A percentile compares a stretch with the other conserved stretches of the same genome.
These are phyloP conservation scores for Telmatherina bonti DNA, from an alignment of 2,797 vertebrate genomes.

Conservation along the genomic window DNA sequence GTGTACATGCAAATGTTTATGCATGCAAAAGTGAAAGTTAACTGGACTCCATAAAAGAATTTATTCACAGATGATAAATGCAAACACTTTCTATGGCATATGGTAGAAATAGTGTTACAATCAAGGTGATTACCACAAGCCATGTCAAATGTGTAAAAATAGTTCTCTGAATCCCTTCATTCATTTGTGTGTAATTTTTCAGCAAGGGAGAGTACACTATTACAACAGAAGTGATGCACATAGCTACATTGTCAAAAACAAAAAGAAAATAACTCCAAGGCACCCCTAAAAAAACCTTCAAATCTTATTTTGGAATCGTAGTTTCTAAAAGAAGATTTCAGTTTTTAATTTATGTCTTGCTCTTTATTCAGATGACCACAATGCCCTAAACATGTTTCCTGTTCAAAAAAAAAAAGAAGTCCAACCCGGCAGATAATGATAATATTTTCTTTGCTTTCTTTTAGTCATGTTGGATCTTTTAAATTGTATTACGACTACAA, in stretches of 20 bases:
- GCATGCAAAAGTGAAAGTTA: not conserved
- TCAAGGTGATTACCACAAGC: not conserved
- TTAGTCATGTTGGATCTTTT: not conserved
- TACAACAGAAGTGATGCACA: not conserved
- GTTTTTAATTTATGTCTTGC: not conserved
- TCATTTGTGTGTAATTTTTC: not conserved
- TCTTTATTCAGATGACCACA: not conserved
- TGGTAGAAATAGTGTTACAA: too few relatives aligned
- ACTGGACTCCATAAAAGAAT: not conserved
- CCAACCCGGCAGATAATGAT: not conserved
- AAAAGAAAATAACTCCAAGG: not conserved
- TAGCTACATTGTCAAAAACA: not conserved
- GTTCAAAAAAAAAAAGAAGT: too few relatives aligned
- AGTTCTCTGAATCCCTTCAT: not conserved
- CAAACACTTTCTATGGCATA: conserved; percentile 15
- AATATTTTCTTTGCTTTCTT: too few relatives aligned
- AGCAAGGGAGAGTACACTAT: not conserved
- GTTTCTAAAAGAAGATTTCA: not conserved
- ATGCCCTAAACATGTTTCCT: too few relatives aligned
- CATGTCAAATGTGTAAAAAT: not conserved
- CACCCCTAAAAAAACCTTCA: too few relatives aligned
- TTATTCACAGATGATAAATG: rapidly evolving
- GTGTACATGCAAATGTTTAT: not conserved
- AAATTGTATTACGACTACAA: too few relatives aligned
- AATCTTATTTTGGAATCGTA: not conserved